Conservation (phyloP, 2,888 invertebrate species). For the Drosophila eohydei region DNA sequence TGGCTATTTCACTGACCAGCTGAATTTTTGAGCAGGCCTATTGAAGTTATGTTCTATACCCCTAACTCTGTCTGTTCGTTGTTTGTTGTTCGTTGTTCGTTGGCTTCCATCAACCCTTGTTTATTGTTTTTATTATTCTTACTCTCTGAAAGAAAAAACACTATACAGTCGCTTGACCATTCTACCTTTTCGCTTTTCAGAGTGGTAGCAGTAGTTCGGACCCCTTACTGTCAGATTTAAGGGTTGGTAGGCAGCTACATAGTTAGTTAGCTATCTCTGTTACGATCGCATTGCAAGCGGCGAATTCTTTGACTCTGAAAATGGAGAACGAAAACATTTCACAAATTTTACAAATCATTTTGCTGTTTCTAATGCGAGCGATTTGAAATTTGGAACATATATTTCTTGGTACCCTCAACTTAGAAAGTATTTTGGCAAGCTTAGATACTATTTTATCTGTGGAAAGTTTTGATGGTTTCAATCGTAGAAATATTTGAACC, state of each 20-base stretch:
- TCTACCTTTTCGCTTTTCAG: constrained; percentile 13
- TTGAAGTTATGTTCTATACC: neutral
- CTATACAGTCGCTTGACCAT: constrained; percentile 58
- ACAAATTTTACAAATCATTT: too few species aligned
- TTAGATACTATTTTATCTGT: too few species aligned
- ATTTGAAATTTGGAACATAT: too few species aligned
- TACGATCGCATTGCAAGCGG: constrained; percentile 50
- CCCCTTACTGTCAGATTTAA: constrained; percentile 21
- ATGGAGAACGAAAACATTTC: constrained; percentile 48
- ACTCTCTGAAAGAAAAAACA: constrained; percentile 3
- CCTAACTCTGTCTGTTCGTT: neutral
- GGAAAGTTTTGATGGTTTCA: too few species aligned
- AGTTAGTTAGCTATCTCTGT: constrained; percentile 36
- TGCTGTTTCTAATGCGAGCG: too few species aligned
- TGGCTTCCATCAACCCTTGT: constrained; percentile 24
- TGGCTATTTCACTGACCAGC: constrained; percentile 67
- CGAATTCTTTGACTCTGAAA: constrained; percentile 48
- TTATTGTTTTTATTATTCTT: constrained; percentile 33
- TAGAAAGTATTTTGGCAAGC: too few species aligned
- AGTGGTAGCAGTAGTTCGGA: constrained; percentile 31
- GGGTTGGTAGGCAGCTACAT: constrained; percentile 49
- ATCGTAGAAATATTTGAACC: too few species aligned
- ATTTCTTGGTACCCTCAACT: too few species aligned
- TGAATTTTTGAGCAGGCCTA: constrained; percentile 33
- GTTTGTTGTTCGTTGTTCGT: neutral